Evolutionary conservation across 2,888 invertebrate species (phyloP), one percentile per base, ranked within the genome.

Genomic region (Hecatera dysodea): DNA sequence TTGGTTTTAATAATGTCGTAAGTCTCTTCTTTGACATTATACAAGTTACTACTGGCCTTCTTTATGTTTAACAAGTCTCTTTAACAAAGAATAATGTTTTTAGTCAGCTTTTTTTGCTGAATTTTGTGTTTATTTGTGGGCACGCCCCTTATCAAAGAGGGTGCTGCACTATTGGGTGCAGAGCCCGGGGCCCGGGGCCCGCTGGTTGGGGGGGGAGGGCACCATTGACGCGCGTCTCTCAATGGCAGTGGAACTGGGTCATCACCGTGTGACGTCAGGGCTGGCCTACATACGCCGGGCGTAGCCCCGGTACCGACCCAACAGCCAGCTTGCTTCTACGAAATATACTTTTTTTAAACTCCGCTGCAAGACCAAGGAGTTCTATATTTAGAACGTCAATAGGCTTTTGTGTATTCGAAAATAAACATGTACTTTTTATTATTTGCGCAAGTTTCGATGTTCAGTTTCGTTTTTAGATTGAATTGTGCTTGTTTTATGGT

Each of bases 221-320:
- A 94, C 95, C 95, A 95, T 96, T 96, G 95, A 96, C 95, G 95
- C 92, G 94, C 92, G 90, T 89, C 93, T 92, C 94, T 96, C 95
- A 95, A 96, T 96, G 95, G 95, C 95, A 90, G 77, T 85, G 85
- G 89, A 95, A 92, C 86, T 95, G 89, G 95, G 95, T 95, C 95
- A 94, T 87, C 92, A 90, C 87, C 84, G 80, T 75, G 90, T 95
- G 95, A 95, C 95, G 95, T 95, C 95, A 95, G 90, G 53, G 85
- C 60, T 94, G 94, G 88, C 95, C 95, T 95, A 95, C 94, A 94
- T 96, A 91, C 93, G 87, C 86, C 92, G 92, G 93, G 91, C 93
- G 93, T 91, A 90, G 90, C 92, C 93, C 93, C 90, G 90, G 87
- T 83, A 83, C 83, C 84, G 82, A 82, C 80, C 87, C 86, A 86